A percentile compares a stretch with the other conserved stretches of the same genome.
Evolutionary conservation across 1,140 invertebrate genomes (phyloP).

Genomic region (Tribolium madens): DNA sequence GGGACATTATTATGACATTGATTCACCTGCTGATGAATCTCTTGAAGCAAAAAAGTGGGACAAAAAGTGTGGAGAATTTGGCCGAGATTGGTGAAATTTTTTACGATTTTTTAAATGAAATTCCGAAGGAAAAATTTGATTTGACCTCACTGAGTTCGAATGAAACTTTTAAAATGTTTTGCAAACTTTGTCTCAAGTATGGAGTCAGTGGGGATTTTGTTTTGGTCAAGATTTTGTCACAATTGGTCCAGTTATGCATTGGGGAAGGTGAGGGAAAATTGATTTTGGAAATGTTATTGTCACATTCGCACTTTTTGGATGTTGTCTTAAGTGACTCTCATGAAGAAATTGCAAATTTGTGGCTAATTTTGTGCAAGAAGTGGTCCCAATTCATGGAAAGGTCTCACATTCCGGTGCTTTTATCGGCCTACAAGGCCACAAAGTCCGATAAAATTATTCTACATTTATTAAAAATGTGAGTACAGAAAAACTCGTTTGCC

Average conservation of each 20-base stretch:
- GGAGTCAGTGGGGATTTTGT: slow-evolving; percentile 70
- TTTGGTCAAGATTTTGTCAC: slow-evolving; percentile 70
- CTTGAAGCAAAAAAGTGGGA: slow-evolving; percentile 61
- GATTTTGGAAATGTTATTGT: slow-evolving; percentile 79
- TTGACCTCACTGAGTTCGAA: slow-evolving; percentile 68
- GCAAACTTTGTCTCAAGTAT: slow-evolving; percentile 74
- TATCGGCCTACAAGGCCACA: slow-evolving; percentile 79
- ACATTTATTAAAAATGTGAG: slow-evolving; percentile 60
- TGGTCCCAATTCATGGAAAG: slow-evolving; percentile 73
- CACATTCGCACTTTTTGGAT: slow-evolving; percentile 80
- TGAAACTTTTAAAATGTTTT: slow-evolving; percentile 75
- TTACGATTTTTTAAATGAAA: slow-evolving; percentile 62
- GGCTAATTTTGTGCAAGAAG: slow-evolving; percentile 72
- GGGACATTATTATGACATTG: slow-evolving; percentile 57
- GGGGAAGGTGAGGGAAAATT: slow-evolving; percentile 69
- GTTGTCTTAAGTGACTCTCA: slow-evolving; percentile 70
- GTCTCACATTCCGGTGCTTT: slow-evolving; percentile 76
- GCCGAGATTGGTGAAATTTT: slow-evolving; percentile 65
- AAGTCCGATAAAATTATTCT: slow-evolving; percentile 69
- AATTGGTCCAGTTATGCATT: slow-evolving; percentile 69
- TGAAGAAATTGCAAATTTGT: slow-evolving; percentile 73
- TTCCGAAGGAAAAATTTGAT: slow-evolving; percentile 61
- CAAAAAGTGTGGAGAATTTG: slow-evolving; percentile 58
- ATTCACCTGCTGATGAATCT: slow-evolving; percentile 64
- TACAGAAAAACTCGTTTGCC: slow-evolving; percentile 12